Base-by-base conservation (phyloP, 2,113 vertebrate species). In the Calidris pygmaea region DNA sequence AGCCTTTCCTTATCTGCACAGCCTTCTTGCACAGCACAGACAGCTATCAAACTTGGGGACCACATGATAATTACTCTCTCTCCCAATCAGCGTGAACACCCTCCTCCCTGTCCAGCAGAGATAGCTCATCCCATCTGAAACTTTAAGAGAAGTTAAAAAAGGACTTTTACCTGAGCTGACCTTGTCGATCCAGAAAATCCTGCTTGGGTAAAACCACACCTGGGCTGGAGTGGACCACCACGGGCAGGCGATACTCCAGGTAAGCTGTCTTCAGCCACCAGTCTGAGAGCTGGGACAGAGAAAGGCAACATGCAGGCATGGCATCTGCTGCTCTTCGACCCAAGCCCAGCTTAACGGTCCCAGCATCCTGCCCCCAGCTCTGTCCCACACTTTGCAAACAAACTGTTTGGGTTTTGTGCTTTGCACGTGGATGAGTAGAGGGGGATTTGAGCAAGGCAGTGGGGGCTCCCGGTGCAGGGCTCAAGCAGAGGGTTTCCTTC, bases 201-300 rank as follows among this genome's bases (percentile, higher is more conserved):
- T 99, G 99, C 71, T 98, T 99, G 18, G 99, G 99, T 70, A 99
- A 96, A 55, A 99, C 96, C 13, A 99, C 97, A 0, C 98, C 99
- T 0, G 99, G 99, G 91, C 98, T 99, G 79, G 99, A 99, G 96
- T 98, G 98, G 87, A 99, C 98, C 63, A 99, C 98, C 58, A 99
- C 98, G 0, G 99, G 99, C 98, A 99, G 98, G 18, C 99, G 99
- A 91, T 98, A 99, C 93, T 99, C 99, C 74, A 99, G 98, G 96
- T 99, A 99, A 73, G 99, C 98, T 1, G 98, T 98, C 97, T 99
- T 99, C 97, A 99, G 98, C 99, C 99, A 99, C 99, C 99, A 99
- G 43, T 99, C 99, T 6, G 99, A 98, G 55, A 99, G 98, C 99
- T 99, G 91, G 58, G 90, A 72, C 4, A 68, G 92, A 89, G 63